Percentiles rank a stretch among this genome's conserved stretches.
Conservation (phyloP, 2,113 vertebrate species). For the Platanista minor region DNA sequence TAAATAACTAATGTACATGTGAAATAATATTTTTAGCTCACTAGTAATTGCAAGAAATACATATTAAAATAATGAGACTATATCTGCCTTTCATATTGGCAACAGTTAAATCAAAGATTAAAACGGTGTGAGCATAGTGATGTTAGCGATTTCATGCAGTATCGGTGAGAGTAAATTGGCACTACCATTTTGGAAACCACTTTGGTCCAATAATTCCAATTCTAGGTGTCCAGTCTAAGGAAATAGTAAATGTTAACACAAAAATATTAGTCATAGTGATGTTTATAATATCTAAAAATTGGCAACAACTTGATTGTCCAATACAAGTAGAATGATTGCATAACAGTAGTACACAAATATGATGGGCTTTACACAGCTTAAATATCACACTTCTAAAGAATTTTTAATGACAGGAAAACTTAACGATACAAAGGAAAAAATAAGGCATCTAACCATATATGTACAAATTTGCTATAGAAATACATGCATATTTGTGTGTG, state of each 20-base stretch:
- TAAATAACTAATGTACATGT: not conserved
- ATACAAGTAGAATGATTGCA: not conserved
- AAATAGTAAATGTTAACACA: not conserved
- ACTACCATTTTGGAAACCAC: not conserved
- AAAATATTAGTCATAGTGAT: not conserved
- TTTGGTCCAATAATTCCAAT: not conserved
- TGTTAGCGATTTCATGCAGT: not conserved
- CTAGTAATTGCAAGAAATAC: not conserved
- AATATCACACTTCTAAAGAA: not conserved
- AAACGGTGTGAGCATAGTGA: not conserved
- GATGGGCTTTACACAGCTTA: not conserved
- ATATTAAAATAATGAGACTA: not conserved
- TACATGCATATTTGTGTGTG: not conserved
- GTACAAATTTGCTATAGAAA: not conserved
- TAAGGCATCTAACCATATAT: not conserved
- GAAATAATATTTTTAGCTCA: not conserved
- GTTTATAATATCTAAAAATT: slow-evolving; percentile 13
- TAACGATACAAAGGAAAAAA: not conserved
- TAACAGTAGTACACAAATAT: not conserved
- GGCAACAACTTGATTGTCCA: not conserved
- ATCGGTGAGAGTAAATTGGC: not conserved
- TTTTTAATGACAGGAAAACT: not conserved
- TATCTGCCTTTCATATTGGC: not conserved
- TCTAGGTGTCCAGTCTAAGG: not conserved
- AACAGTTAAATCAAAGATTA: not conserved